Evolutionary conservation across 2,797 vertebrate genomes (phyloP).

Genomic region (Tokudaia muenninki): DNA sequence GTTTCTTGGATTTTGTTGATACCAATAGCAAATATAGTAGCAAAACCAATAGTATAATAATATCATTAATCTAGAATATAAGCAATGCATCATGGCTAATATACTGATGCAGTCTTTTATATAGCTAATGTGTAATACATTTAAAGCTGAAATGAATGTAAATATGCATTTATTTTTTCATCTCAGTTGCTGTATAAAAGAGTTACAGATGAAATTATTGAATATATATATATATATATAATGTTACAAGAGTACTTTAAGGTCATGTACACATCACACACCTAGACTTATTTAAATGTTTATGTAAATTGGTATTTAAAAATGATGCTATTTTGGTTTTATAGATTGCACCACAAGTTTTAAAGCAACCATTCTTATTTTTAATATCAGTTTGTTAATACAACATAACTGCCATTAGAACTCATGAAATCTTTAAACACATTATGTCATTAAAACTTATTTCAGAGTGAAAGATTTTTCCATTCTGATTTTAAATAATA

Average conservation of each 20-base stretch:
- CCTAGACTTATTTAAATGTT: background rate
- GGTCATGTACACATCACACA: background rate
- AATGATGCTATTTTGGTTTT: background rate
- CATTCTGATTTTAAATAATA: slow-evolving; percentile 33
- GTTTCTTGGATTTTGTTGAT: background rate
- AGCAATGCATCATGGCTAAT: background rate
- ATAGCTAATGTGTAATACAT: background rate
- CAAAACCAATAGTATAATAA: background rate
- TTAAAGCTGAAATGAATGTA: slow-evolving; percentile 18
- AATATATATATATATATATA: background rate
- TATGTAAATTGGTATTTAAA: slow-evolving; percentile 27
- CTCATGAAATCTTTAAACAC: background rate
- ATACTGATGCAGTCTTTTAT: background rate
- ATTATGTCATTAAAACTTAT: slow-evolving; percentile 25
- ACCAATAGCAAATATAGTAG: background rate
- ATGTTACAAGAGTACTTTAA: background rate
- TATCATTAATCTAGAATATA: background rate
- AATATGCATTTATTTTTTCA: background rate
- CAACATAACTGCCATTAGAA: background rate
- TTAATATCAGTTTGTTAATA: slow-evolving; percentile 1
- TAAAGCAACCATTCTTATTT: slow-evolving; percentile 4
- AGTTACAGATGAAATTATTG: background rate
- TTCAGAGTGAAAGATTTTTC: background rate
- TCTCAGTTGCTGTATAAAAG: slow-evolving; percentile 13
- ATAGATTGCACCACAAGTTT: background rate